A percentile compares a stretch with the other conserved stretches of the same genome.
Conservation (phyloP, 2,113 vertebrate species). For the Sebastes fasciatus region DNA sequence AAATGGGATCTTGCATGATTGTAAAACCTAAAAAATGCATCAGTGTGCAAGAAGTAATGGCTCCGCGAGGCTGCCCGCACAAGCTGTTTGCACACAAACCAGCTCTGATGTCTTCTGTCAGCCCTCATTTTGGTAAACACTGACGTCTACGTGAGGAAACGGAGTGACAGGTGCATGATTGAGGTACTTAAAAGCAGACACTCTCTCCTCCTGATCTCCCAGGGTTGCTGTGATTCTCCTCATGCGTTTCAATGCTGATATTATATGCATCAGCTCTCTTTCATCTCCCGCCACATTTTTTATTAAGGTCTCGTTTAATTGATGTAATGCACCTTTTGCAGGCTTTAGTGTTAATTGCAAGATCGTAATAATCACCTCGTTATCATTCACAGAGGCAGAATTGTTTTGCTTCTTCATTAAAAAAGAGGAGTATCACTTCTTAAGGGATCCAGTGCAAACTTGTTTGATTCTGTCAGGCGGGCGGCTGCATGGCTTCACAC, state of each 20-base stretch:
- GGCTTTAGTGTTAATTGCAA: constrained; percentile 56
- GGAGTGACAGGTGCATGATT: constrained; percentile 92
- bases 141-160: constrained; percentile 88
- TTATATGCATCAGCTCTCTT: constrained; percentile 65
- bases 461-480: constrained; percentile 55
- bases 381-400: constrained; percentile 39
- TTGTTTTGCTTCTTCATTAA: constrained; percentile 45
- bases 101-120: constrained; percentile 84
- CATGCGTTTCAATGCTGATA: constrained; percentile 51
- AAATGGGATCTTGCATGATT: constrained; percentile 55
- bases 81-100: constrained; percentile 80
- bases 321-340: constrained; percentile 38
- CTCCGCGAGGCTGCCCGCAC: constrained; percentile 63
- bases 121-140: constrained; percentile 92
- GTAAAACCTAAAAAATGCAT: constrained; percentile 66
- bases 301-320: constrained; percentile 41
- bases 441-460: constrained; percentile 29
- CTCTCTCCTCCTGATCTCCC: constrained; percentile 83
- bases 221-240: constrained; percentile 62
- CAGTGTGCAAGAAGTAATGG: constrained; percentile 17
- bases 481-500: constrained; percentile 34
- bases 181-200: constrained; percentile 91
- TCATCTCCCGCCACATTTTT: constrained; percentile 44
- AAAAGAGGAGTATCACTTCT: constrained; percentile 27
- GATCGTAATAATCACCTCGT: constrained; percentile 54